These are phyloP conservation scores for Dendrolimus kikuchii DNA, from an alignment of 1,140 invertebrate species.

Conservation along the genomic window DNA sequence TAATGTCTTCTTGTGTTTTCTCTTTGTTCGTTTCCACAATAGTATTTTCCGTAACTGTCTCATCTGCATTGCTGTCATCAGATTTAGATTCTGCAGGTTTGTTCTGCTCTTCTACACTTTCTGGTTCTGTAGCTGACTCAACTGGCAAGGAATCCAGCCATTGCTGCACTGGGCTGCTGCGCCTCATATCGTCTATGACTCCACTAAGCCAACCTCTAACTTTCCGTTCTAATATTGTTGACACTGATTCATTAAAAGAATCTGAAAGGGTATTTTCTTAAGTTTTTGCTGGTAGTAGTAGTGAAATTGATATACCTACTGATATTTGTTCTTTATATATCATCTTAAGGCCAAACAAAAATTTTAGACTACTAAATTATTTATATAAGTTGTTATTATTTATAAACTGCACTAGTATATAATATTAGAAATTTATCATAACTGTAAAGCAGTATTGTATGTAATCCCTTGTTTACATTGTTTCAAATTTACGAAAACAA, in stretches of 20 bases:
- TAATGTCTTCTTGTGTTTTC: slow-evolving; percentile 38
- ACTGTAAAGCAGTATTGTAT: no score
- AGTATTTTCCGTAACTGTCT: slow-evolving; percentile 46
- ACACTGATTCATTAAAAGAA: slow-evolving; percentile 60
- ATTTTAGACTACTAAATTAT: no score
- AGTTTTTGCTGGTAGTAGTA: no score
- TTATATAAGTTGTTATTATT: no score
- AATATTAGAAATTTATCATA: no score
- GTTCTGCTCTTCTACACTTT: slow-evolving; percentile 20
- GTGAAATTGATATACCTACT: no score
- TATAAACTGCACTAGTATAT: no score
- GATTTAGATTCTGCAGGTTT: slow-evolving; percentile 27
- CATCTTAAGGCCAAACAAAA: no score
- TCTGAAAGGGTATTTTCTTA: slow-evolving; percentile 28
- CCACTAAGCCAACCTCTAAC: slow-evolving; percentile 65
- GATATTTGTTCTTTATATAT: no score
- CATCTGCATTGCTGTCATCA: slow-evolving; percentile 45
- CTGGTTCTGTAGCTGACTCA: slow-evolving; percentile 24
- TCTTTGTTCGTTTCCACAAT: slow-evolving; percentile 38
- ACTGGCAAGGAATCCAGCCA: slow-evolving; percentile 66
- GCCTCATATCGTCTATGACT: slow-evolving; percentile 67
- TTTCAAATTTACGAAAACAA: no score
- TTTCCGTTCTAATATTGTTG: slow-evolving; percentile 58
- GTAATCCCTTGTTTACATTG: no score
- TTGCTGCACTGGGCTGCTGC: slow-evolving; percentile 67